phyloP scores from a whole-genome alignment of 2,797 vertebrate genomes.

The Passerculus sandwichensis region DNA sequence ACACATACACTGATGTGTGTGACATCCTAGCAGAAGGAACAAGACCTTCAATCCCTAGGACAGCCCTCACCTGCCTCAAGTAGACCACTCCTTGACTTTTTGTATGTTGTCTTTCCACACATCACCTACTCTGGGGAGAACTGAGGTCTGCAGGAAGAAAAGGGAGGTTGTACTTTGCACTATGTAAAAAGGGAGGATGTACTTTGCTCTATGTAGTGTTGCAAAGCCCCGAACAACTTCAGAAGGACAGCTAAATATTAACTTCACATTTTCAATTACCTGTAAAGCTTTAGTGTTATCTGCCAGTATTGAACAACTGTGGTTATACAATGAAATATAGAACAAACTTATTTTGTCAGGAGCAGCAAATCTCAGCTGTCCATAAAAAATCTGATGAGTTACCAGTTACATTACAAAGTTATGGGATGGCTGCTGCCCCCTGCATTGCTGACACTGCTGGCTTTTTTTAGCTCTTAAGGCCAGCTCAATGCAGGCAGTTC shows the following conservation, averaged over 20 bases:
- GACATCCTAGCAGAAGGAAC: neutral
- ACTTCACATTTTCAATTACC: neutral
- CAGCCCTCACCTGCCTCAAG: neutral
- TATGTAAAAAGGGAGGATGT: neutral
- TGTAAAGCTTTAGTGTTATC: neutral
- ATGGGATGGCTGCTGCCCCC: neutral
- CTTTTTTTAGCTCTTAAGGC: neutral
- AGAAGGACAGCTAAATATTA: constrained; percentile 20
- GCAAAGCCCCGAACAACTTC: neutral
- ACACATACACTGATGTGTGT: neutral
- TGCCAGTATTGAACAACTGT: neutral
- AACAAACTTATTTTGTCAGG: neutral
- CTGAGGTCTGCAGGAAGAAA: neutral
- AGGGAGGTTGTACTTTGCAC: neutral
- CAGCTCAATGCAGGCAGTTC: neutral
- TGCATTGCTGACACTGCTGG: neutral
- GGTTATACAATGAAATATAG: neutral
- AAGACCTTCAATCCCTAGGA: neutral
- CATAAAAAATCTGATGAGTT: neutral
- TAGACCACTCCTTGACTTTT: neutral
- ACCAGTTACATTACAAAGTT: neutral
- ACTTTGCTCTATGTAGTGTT: neutral
- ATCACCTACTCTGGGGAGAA: neutral
- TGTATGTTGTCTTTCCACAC: neutral
- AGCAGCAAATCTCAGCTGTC: constrained; percentile 2